Conservation (phyloP, 2,113 vertebrate genomes). For the Lepisosteus osseus region DNA sequence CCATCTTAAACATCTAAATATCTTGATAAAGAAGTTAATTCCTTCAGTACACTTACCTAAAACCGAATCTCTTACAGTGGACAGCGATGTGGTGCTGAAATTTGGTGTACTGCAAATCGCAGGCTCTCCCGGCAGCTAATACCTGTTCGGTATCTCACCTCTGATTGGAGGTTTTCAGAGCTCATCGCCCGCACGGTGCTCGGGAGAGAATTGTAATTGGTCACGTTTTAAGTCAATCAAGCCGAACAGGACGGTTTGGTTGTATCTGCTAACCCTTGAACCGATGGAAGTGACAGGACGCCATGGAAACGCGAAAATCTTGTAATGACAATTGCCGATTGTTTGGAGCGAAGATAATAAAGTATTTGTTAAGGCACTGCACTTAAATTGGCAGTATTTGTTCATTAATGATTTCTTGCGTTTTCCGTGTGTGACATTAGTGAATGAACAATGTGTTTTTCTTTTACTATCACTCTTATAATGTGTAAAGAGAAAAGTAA, state of each 20-base stretch:
- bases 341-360: slow-evolving; percentile 9
- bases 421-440: no score
- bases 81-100: slow-evolving; percentile 48
- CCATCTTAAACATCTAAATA: no score
- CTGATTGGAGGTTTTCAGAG: slow-evolving; percentile 27
- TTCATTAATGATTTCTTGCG: no score
- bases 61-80: slow-evolving; percentile 23
- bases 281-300: slow-evolving; percentile 13
- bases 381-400: no score
- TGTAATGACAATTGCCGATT: not conserved
- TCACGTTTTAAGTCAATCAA: slow-evolving; percentile 23
- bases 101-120: slow-evolving; percentile 29
- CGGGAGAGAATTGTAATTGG: slow-evolving; percentile 21
- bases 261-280: slow-evolving; percentile 14
- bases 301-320: slow-evolving; percentile 4
- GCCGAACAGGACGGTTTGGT: not conserved
- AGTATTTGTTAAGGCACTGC: no score
- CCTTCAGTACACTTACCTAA: slow-evolving; percentile 30
- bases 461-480: no score
- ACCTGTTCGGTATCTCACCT: slow-evolving; percentile 3
- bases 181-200: not conserved
- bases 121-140: slow-evolving; percentile 5
- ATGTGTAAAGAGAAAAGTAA: no score
- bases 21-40: not conserved
- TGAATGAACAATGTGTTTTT: no score